Base-by-base conservation (phyloP, 2,113 vertebrate genomes). In the Smithornis capensis region DNA sequence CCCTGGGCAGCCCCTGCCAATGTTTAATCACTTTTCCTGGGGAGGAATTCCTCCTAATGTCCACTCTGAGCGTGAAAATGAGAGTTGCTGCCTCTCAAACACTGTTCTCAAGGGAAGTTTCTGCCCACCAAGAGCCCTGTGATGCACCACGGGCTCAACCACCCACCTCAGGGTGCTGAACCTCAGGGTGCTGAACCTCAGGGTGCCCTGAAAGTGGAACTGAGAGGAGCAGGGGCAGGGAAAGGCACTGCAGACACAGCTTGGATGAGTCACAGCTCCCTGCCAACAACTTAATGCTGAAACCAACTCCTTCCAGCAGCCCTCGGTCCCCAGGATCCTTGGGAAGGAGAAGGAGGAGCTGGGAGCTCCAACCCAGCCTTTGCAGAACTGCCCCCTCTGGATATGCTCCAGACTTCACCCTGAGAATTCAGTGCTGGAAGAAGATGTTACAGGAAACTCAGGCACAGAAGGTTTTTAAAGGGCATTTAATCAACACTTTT, bases 11-110 rank as follows among this genome's bases (percentile, higher is more conserved):
- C 27, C 9, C 18, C 37, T 67, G 3, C 31, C 31, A 19, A 10
- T 0, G 9, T 11, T 17, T 56, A 33, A 24, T 1, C 44, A 21
- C 17, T 11, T 21, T 10, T 53, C 7, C 2, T 2, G 29, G 4
- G 62, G 53, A 75, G 29, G 18, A 89, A 83, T 29, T 23, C 44
- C 77, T 67, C 59, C 14, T 31, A 11, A 12, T 9, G 37, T 28
- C 59, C 68, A 59, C 33, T n/a, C 19, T 35, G n/a, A 62, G 14
- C 24, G 14, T 27, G 29, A 40, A 56, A 53, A 67, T 1, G 4
- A 42, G 60, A 78, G 40, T 6, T 85, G 65, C 3, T 0, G 3
- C 45, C 70, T 53, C 70, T 40, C 29, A 31, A 78, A n/a, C 31
- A 63, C 11, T 23, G 2, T 25, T 60, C 57, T 17, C 6, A 42